These are phyloP conservation scores for Ceratitis capitata DNA, from an alignment of 1,140 invertebrate genomes.

Conservation along the genomic window DNA sequence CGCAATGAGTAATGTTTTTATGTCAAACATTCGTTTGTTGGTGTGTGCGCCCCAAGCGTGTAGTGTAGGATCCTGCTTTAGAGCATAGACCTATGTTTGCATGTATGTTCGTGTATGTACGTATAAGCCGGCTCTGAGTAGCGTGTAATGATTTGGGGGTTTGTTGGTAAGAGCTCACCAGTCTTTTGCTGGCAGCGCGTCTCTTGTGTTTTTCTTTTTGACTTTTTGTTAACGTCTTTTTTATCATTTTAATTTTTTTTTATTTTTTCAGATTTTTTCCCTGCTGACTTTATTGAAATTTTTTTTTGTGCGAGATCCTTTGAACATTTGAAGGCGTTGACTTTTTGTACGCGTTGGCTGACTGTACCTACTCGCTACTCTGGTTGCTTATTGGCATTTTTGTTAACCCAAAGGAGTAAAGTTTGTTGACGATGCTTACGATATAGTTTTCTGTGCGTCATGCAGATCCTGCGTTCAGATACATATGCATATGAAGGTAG, in stretches of 20 bases:
- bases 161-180: neutral
- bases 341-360: neutral
- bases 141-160: constrained; percentile 15
- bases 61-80: neutral
- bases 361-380: constrained; percentile 13
- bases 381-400: neutral
- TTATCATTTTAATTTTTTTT: neutral
- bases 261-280: neutral
- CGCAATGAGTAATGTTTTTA: neutral
- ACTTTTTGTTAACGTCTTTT: constrained; percentile 24
- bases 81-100: too few relatives aligned
- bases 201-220: neutral
- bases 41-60: constrained; percentile 3
- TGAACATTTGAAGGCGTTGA: neutral
- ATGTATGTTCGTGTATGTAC: too few relatives aligned
- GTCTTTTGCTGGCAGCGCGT: neutral
- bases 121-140: neutral
- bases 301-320: constrained; percentile 8
- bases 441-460: neutral
- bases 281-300: constrained; percentile 8
- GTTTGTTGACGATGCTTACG: neutral
- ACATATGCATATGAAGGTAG: too few relatives aligned
- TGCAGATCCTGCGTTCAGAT: neutral
- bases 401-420: neutral
- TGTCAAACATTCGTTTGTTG: neutral